A percentile compares a stretch with the other conserved stretches of the same genome.
phyloP scores from a whole-genome alignment of 2,888 invertebrate species.

The Periphyllus acericola region DNA sequence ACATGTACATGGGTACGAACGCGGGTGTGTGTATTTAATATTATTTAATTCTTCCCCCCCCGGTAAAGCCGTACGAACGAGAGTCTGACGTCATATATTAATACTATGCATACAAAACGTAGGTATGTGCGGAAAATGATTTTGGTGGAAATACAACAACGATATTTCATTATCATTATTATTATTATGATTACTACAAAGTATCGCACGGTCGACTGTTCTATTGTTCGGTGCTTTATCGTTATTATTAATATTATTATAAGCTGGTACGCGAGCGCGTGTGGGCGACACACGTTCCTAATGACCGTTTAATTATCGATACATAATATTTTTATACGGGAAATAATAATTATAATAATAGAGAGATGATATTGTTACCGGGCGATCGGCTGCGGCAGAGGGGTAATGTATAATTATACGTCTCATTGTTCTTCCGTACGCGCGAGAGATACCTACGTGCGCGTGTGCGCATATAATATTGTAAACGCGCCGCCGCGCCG shows the following conservation, averaged over 20 bases:
- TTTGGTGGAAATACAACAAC: not conserved
- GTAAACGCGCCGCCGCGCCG: not conserved
- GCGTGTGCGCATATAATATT: not conserved
- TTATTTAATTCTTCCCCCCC: not conserved
- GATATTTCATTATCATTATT: not conserved
- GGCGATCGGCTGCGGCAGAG: not conserved
- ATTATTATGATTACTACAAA: not conserved
- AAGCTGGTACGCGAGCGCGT: not conserved
- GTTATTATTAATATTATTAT: not conserved
- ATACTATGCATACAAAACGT: not conserved
- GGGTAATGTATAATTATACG: constrained; percentile 36
- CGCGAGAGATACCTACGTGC: not conserved
- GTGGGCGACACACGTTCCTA: constrained; percentile 46
- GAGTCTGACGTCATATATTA: not conserved
- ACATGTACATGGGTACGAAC: not conserved
- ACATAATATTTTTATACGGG: constrained; percentile 11
- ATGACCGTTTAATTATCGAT: constrained; percentile 59
- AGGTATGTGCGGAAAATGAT: not conserved
- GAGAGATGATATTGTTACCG: constrained; percentile 19
- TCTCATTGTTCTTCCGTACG: constrained; percentile 49
- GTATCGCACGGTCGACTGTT: not conserved
- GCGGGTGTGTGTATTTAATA: not conserved
- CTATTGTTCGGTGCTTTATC: not conserved
- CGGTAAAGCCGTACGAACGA: not conserved
- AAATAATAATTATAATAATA: constrained; percentile 37